Evolutionary conservation across 2,113 vertebrate genomes (phyloP).

Genomic region (Lasiurus cinereus): DNA sequence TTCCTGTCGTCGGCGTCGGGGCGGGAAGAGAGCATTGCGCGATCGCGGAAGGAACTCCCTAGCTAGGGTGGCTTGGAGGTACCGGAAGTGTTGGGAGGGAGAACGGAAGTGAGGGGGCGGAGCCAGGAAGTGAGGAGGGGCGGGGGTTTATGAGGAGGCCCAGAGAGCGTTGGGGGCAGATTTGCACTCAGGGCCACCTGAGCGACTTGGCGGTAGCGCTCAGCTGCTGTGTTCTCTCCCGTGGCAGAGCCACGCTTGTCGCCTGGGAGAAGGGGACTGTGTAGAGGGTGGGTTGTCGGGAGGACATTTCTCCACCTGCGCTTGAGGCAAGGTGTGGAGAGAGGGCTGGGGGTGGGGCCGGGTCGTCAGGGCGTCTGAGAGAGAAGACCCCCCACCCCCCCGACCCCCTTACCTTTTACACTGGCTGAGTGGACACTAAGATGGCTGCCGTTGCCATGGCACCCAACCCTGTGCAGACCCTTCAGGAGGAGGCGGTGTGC

Average conservation of each 20-base stretch:
- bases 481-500: constrained; percentile 90
- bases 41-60: neutral
- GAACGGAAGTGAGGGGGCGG: constrained; percentile 70
- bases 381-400: neutral
- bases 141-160: constrained; percentile 63
- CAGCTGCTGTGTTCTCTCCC: constrained; percentile 17
- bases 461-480: constrained; percentile 90
- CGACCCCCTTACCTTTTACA: constrained; percentile 14
- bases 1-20: constrained; percentile 68
- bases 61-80: neutral
- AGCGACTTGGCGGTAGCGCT: neutral
- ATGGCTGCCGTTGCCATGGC: constrained; percentile 72
- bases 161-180: constrained; percentile 31
- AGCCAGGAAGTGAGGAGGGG: constrained; percentile 69
- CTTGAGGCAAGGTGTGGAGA: constrained; percentile 27
- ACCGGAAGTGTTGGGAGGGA: constrained; percentile 69
- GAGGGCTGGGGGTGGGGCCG: constrained; percentile 60
- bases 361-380: constrained; percentile 21
- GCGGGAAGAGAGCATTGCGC: neutral
- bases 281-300: neutral
- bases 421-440: constrained; percentile 67
- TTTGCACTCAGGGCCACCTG: constrained; percentile 73
- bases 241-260: constrained; percentile 3
- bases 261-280: neutral
- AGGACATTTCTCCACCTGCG: neutral